phyloP scores from a whole-genome alignment of 2,888 invertebrate genomes.

The Agonopterix arenella region DNA sequence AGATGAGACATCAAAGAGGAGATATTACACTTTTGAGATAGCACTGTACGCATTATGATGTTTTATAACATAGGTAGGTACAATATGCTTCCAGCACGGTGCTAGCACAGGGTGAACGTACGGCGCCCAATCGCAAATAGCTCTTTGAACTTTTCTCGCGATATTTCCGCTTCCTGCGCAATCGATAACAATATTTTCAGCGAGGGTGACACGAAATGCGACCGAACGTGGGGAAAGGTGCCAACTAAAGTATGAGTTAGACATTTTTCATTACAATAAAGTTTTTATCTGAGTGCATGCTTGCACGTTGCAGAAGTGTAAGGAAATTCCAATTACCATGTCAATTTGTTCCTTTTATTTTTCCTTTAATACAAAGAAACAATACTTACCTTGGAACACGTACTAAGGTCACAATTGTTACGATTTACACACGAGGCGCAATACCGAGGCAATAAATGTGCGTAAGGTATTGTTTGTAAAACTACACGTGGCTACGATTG shows the following conservation, averaged over 20 bases:
- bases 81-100: constrained; percentile 3
- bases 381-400: not conserved
- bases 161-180: constrained; percentile 39
- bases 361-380: not conserved
- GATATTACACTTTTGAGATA: constrained; percentile 5
- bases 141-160: constrained; percentile 37
- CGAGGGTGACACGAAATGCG: constrained; percentile 23
- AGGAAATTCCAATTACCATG: too few species aligned
- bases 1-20: constrained; percentile 13
- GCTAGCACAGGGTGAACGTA: constrained; percentile 12
- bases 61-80: constrained; percentile 1
- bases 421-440: not conserved
- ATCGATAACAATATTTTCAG: constrained; percentile 49
- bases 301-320: too few species aligned
- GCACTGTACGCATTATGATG: constrained; percentile 2
- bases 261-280: constrained; percentile 38
- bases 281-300: constrained; percentile 10
- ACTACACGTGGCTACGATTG: constrained; percentile 2
- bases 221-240: constrained; percentile 7
- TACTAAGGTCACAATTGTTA: not conserved
- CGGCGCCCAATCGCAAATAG: constrained; percentile 23
- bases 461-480: constrained; percentile 2
- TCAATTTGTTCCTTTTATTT: too few species aligned
- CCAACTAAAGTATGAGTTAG: constrained; percentile 14
- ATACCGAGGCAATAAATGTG: constrained; percentile 1